Percentiles rank a stretch among this genome's conserved stretches.
Conservation (phyloP, 2,888 invertebrate genomes). For the Lithophane semibrunnea region DNA sequence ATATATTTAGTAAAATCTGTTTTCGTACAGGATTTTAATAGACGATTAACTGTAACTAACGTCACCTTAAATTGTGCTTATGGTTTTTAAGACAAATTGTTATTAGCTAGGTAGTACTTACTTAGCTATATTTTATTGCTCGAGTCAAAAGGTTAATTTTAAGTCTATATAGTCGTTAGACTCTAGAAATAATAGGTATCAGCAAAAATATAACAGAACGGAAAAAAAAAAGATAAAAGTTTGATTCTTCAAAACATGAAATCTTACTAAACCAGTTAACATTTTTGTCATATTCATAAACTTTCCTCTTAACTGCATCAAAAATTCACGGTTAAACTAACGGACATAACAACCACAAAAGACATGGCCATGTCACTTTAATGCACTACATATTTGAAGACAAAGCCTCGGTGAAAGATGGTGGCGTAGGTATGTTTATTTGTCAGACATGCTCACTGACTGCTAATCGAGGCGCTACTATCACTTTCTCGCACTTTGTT, state of each 20-base stretch:
- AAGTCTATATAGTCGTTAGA: neutral
- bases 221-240: no score
- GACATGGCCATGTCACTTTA: conserved; percentile 8
- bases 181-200: neutral
- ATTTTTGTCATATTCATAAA: neutral
- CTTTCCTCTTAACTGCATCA: neutral
- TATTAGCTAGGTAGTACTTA: neutral
- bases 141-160: conserved; percentile 1
- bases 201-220: no score
- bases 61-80: neutral
- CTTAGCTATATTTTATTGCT: neutral
- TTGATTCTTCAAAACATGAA: neutral
- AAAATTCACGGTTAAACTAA: conserved; percentile 2
- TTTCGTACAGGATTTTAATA: neutral
- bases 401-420: conserved; percentile 55
- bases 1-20: neutral
- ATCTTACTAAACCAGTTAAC: neutral
- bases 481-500: conserved; percentile 49
- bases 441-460: conserved; percentile 64
- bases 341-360: conserved; percentile 8
- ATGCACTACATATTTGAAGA: conserved; percentile 52
- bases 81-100: conserved; percentile 13
- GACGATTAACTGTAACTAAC: neutral
- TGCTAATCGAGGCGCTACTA: conserved; percentile 58
- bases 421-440: conserved; percentile 55